Base-by-base conservation (phyloP, 2,113 vertebrate species). In the Oreamnos americanus region DNA sequence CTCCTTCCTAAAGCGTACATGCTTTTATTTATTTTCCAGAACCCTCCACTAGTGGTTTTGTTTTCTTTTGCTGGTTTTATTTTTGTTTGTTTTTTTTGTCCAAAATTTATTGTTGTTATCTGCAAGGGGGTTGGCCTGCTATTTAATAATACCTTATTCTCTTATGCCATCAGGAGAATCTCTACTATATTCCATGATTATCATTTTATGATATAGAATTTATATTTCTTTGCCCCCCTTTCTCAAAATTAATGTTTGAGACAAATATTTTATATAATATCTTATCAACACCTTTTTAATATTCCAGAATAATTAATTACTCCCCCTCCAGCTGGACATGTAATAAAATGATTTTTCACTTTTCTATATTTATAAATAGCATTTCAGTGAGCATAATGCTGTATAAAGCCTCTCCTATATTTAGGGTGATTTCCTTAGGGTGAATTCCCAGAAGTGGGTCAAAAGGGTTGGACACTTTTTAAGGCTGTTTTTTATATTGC, bases 391-490 rank as follows among this genome's bases (percentile, higher is more conserved):
- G 7, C 86, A 19, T 79, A 58, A 53, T 45, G 5, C 33, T 94
- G 1, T n/a, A 30, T 74, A 93, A 62, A 64, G 33, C 30, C 19
- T 45, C 58, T 79, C 51, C n/a, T 96, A 10, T 79, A 78, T 94
- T 84, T 84, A 92, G 49, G 67, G 71, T 89, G 7, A 36, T 81
- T 91, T 94, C 78, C 93, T 97, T 91, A 95, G 30, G 76, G 78
- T 97, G 57, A 96, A 94, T 98, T 97, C 91, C 83, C 86, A 97
- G 93, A 97, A 97, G 91, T 74, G 47, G 83, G 89, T 97, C 96
- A 92, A 81, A 94, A 95, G n/a, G 71, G 36, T 87, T 94, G 83
- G 51, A 55, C 71, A 60, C 97, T 97, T 97, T 97, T 96, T 89
- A 98, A 96, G 71, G 57, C 43, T 83, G 9, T 88, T 94, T 97